Evolutionary conservation across 2,888 invertebrate species (phyloP).

Genomic region (Epinotia bilunana): DNA sequence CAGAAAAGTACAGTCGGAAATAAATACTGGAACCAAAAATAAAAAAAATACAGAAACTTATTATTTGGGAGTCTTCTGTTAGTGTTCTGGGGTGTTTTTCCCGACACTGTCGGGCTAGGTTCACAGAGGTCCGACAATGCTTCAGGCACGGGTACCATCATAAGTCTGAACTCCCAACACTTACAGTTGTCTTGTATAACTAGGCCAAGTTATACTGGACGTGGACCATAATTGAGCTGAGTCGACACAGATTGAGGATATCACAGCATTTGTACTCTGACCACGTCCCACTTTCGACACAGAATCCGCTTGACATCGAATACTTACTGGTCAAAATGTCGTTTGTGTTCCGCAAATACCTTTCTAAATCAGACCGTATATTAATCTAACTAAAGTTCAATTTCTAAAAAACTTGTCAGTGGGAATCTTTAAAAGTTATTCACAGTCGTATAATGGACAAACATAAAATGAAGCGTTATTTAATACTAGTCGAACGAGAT

Average conservation of each 20-base stretch:
- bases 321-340: not conserved
- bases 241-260: not conserved
- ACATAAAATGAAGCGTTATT: not conserved
- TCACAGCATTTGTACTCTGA: not conserved
- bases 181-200: not conserved
- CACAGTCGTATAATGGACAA: not conserved
- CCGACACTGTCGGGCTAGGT: too few species aligned
- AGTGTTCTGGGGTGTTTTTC: too few species aligned
- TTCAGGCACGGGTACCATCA: too few species aligned
- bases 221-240: not conserved
- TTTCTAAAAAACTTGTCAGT: not conserved
- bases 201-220: not conserved
- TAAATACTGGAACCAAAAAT: too few species aligned
- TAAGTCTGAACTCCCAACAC: not conserved
- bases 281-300: constrained; percentile 11
- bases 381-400: not conserved
- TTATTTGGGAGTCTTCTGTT: too few species aligned
- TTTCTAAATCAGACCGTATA: not conserved
- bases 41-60: too few species aligned
- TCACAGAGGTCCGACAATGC: too few species aligned
- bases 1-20: too few species aligned
- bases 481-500: not conserved
- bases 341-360: not conserved
- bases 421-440: not conserved
- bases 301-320: not conserved